Conservation (phyloP, 2,888 invertebrate genomes). For the Notodonta ziczac region DNA sequence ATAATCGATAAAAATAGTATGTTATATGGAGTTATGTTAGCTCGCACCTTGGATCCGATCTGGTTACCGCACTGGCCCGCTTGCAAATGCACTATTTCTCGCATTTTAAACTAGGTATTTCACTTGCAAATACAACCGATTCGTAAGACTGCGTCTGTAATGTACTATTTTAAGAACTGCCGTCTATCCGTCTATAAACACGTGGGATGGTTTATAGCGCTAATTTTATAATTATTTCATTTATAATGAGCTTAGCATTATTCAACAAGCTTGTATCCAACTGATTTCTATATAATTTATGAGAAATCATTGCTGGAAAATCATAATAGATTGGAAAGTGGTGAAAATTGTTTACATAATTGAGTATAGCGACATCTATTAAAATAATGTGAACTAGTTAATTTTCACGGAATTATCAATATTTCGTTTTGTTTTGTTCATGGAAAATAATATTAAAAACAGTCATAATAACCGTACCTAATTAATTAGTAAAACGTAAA, state of each 20-base stretch:
- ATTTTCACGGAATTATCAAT: not conserved
- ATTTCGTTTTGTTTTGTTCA: no score
- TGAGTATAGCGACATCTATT: slow-evolving; percentile 28
- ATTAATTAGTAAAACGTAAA: no score
- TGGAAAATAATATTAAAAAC: no score
- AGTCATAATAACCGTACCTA: no score
- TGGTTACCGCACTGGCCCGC: slow-evolving; percentile 97
- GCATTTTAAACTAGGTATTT: slow-evolving; percentile 84
- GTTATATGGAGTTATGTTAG: slow-evolving; percentile 14
- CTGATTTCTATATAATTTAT: slow-evolving; percentile 11
- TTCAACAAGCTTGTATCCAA: not conserved
- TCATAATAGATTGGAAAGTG: slow-evolving; percentile 22
- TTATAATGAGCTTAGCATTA: slow-evolving; percentile 4
- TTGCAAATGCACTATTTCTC: slow-evolving; percentile 96
- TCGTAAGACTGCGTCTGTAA: slow-evolving; percentile 26
- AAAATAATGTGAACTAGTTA: not conserved
- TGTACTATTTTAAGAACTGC: slow-evolving; percentile 50
- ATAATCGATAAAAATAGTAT: not conserved
- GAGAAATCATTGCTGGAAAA: slow-evolving; percentile 35
- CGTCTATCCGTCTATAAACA: slow-evolving; percentile 32
- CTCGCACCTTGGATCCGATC: slow-evolving; percentile 93
- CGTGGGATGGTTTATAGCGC: slow-evolving; percentile 33
- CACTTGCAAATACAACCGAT: slow-evolving; percentile 41
- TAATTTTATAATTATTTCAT: slow-evolving; percentile 11
- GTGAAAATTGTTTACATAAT: slow-evolving; percentile 12